Evolutionary conservation across 2,797 vertebrate species (phyloP).

Genomic region (Coreius guichenoti): DNA sequence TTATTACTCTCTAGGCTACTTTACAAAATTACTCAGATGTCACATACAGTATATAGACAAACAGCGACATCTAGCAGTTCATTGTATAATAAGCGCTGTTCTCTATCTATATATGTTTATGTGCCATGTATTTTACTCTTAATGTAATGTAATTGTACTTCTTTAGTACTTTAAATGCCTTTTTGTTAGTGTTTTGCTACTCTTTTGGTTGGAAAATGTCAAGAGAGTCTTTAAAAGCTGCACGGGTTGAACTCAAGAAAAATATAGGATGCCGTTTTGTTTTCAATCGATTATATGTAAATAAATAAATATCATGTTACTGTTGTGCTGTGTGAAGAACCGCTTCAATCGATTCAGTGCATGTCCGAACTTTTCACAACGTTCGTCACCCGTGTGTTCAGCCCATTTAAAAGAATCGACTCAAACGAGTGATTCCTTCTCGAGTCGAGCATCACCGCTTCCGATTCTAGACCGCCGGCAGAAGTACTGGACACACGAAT

Average conservation of each 20-base stretch:
- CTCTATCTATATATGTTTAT: background rate
- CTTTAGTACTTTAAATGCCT: background rate
- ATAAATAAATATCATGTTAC: background rate
- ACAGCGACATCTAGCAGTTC: constrained; percentile 55
- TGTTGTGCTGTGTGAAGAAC: background rate
- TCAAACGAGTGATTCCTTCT: background rate
- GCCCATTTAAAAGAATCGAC: background rate
- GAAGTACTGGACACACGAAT: background rate
- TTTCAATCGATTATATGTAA: background rate
- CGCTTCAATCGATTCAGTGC: background rate
- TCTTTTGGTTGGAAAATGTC: background rate
- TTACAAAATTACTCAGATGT: background rate
- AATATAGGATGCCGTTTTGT: background rate
- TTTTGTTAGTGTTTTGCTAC: too few relatives aligned
- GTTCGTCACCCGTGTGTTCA: background rate
- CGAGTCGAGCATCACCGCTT: background rate
- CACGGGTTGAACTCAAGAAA: background rate
- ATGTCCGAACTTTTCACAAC: background rate
- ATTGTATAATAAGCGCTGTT: background rate
- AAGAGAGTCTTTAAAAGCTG: background rate
- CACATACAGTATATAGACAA: constrained; percentile 2
- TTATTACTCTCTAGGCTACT: too few relatives aligned
- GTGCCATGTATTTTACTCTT: background rate
- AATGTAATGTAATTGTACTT: background rate
- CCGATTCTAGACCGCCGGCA: background rate